A percentile compares a stretch with the other conserved stretches of the same genome.
phyloP scores from a whole-genome alignment of 64 coral and sea anemone genomes.

The Trachythela sp. region DNA sequence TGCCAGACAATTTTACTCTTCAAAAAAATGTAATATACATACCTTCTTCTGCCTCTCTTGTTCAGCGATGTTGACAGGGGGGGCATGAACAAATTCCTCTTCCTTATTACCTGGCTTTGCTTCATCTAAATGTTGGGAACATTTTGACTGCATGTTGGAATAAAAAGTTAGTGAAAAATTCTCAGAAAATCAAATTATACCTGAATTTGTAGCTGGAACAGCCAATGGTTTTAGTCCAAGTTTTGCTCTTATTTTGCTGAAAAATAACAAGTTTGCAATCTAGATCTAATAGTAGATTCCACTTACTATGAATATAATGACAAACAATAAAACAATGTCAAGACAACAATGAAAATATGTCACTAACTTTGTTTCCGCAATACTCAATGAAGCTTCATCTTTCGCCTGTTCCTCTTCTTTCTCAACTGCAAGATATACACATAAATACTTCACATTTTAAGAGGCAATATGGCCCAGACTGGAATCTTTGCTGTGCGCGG shows the following conservation, averaged over 20 bases:
- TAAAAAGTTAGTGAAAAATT: no score
- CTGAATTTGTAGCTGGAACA: slow-evolving; percentile 23
- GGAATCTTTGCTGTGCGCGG: no score
- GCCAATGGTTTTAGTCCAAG: slow-evolving; percentile 69
- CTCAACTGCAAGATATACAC: not conserved
- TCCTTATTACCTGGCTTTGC: not conserved
- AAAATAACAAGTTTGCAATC: not conserved
- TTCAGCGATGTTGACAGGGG: slow-evolving; percentile 57
- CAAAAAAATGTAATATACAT: not conserved
- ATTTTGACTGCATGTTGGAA: not conserved
- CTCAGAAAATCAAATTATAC: slow-evolving; percentile 7
- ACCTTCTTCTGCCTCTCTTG: slow-evolving; percentile 67
- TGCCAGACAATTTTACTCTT: not conserved
- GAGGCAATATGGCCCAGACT: not conserved
- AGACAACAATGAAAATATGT: not conserved
- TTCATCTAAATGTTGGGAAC: not conserved
- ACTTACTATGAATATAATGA: no score
- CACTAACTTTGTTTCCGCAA: slow-evolving; percentile 93
- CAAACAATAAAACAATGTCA: no score
- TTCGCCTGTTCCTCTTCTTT: slow-evolving; percentile 28
- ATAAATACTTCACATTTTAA: not conserved
- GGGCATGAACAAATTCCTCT: slow-evolving; percentile 53
- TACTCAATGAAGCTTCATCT: slow-evolving; percentile 74
- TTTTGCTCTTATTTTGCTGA: slow-evolving; percentile 64
- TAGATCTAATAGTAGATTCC: no score